A percentile compares a stretch with the other conserved stretches of the same genome.
Conservation (phyloP, 35 echinoderm and acorn worm species). For the Strongylocentrotus purpuratus region DNA sequence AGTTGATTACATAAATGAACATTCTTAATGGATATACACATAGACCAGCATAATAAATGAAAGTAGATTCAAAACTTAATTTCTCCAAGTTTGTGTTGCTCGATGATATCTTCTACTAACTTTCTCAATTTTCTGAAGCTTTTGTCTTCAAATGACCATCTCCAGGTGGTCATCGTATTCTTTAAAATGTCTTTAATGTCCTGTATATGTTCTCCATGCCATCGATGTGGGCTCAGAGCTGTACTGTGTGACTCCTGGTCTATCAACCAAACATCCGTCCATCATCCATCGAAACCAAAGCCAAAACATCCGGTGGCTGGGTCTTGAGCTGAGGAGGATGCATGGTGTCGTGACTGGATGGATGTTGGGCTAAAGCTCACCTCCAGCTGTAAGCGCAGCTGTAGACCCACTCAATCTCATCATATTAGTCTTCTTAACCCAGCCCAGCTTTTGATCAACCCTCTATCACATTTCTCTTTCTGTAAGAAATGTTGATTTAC, state of each 20-base stretch:
- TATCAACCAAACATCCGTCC: neutral
- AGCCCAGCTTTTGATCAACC: neutral
- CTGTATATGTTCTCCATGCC: no score
- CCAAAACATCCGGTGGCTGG: constrained; percentile 27
- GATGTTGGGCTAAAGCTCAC: neutral
- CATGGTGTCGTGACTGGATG: neutral
- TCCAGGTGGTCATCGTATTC: neutral
- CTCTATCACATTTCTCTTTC: neutral
- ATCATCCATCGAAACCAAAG: constrained; percentile 16
- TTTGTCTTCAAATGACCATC: no score
- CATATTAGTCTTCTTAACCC: neutral
- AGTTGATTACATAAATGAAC: no score
- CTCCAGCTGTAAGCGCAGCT: neutral
- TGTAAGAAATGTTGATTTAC: neutral
- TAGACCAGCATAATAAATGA: no score
- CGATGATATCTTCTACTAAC: no score
- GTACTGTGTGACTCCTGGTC: neutral
- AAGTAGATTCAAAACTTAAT: no score
- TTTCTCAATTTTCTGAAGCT: no score
- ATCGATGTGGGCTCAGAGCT: neutral
- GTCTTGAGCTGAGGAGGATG: neutral
- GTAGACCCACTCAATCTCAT: neutral
- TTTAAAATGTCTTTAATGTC: no score
- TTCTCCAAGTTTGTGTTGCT: no score
- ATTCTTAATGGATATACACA: no score